Conservation (phyloP, 2,797 vertebrate genomes). For the Carapus acus region DNA sequence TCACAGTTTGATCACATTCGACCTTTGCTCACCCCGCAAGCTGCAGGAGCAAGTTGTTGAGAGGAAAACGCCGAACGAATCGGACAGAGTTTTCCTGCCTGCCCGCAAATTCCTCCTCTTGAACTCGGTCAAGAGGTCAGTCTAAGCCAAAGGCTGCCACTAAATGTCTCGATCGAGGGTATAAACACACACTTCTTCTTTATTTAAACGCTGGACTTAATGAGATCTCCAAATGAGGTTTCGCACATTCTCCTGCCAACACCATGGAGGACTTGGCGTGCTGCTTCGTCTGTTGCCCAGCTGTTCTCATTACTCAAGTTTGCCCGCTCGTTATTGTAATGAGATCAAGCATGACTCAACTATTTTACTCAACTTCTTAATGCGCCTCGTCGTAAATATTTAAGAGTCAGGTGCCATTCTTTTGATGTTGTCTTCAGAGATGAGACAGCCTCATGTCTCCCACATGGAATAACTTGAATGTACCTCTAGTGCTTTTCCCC, state of each 20-base stretch:
- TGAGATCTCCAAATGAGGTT: conserved; percentile 47
- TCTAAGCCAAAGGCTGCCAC: conserved; percentile 29
- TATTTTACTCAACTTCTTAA: conserved; percentile 47
- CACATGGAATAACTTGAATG: conserved; percentile 68
- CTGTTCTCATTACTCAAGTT: conserved; percentile 49
- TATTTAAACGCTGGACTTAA: conserved; percentile 52
- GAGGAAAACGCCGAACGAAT: too few relatives aligned
- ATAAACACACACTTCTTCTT: conserved; percentile 41
- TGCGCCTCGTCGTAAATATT: conserved; percentile 35
- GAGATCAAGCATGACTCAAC: conserved; percentile 42
- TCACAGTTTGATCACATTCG: too few relatives aligned
- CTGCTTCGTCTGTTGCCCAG: conserved; percentile 50
- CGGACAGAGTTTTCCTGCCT: too few relatives aligned
- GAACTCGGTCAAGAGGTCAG: conserved; percentile 21
- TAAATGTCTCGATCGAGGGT: conserved; percentile 19
- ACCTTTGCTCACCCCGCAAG: too few relatives aligned
- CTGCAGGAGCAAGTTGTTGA: too few relatives aligned
- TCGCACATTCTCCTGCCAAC: conserved; percentile 47
- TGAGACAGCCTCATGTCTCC: conserved; percentile 13
- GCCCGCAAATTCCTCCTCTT: conserved; percentile 11
- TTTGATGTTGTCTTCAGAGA: too few relatives aligned
- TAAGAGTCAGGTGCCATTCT: conserved; percentile 22
- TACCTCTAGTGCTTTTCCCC: conserved; percentile 63
- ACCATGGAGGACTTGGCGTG: conserved; percentile 45
- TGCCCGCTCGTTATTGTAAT: conserved; percentile 39